Evolutionary conservation across 2,888 invertebrate genomes (phyloP).

Genomic region (Quadroppia sp.): DNA sequence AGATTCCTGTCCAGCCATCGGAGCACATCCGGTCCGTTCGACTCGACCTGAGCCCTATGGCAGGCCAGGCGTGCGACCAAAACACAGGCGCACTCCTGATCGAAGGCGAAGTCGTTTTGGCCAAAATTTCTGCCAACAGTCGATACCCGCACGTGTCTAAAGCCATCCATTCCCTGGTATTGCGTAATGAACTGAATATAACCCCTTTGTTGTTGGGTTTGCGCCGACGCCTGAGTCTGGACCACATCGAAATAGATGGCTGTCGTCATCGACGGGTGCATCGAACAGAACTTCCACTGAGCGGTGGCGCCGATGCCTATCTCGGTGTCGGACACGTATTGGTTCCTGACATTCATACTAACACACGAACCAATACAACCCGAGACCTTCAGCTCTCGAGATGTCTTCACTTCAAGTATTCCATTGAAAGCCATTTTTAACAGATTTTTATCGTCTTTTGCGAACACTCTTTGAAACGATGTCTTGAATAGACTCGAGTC

Average conservation of each 20-base stretch:
- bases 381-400: slow-evolving; percentile 85
- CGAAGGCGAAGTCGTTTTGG: slow-evolving; percentile 65
- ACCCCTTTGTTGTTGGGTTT: slow-evolving; percentile 88
- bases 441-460: slow-evolving; percentile 80
- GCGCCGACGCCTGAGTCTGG: slow-evolving; percentile 55
- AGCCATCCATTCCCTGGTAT: slow-evolving; percentile 96
- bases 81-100: slow-evolving; percentile 97
- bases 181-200: slow-evolving; percentile 97
- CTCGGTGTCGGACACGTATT: slow-evolving; percentile 91
- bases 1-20: slow-evolving; percentile 98
- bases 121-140: slow-evolving; percentile 81
- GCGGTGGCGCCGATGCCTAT: slow-evolving; percentile 96
- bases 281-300: slow-evolving; percentile 96
- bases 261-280: slow-evolving; percentile 86
- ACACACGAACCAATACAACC: slow-evolving; percentile 97
- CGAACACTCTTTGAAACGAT: slow-evolving; percentile 95
- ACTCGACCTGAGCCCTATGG: slow-evolving; percentile 85
- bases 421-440: slow-evolving; percentile 99
- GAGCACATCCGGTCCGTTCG: slow-evolving; percentile 84
- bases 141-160: slow-evolving; percentile 88
- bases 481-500: slow-evolving; percentile 98
- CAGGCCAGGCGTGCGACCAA: slow-evolving; percentile 95
- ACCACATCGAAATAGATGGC: slow-evolving; percentile 96
- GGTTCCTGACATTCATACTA: slow-evolving; percentile 83
- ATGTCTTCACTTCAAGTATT: slow-evolving; percentile 92